Evolutionary conservation across 2,113 vertebrate species (phyloP), one percentile per base, ranked within the genome.

Genomic region (Pantherophis guttatus): DNA sequence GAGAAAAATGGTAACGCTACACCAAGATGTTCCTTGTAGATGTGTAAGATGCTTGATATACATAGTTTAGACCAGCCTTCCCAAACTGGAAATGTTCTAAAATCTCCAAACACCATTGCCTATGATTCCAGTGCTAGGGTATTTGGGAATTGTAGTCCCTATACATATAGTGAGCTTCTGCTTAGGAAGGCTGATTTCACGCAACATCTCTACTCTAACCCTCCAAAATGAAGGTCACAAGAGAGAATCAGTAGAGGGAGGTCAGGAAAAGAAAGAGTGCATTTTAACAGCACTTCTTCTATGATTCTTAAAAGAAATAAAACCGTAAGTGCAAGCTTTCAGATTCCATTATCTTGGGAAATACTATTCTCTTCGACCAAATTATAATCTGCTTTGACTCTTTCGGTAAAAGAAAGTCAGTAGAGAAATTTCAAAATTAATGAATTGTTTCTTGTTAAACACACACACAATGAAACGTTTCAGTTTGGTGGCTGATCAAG

Each of bases 401-500:
- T 17, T 52, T 52, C 4, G 4, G 33, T 54, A 33, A 33, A 23
- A 33, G 19, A 89, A 50, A 90, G 19, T 7, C 44, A 62, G 44
- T 17, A 44, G 10, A 52, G 57, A 44, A n/a, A 8, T 62, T 65
- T 90, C 62, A 90, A 90, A 90, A 65, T 62, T 86, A 87, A 86
- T 86, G 75, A 48, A 81, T 81, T 75, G 24, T 81, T 85, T 39
- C 57, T 48, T 88, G 29, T 57, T 33, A 26, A 39, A 62, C 7
- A 24, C 91, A 86, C 94, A 17, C 2, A 91, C 10, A 21, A 92
- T 3, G 94, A 85, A 24, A 86, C 52, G 75, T 92, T 92, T 3
- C 86, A 55, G 57, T 44, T 91, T 39, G 8, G 24, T 12, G 93
- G 70, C 12, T 88, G 55, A 90, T 54, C 15, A 93, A 96, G 94